These are phyloP conservation scores for Parotia lawesii DNA, from an alignment of 2,113 vertebrate genomes.

Conservation along the genomic window DNA sequence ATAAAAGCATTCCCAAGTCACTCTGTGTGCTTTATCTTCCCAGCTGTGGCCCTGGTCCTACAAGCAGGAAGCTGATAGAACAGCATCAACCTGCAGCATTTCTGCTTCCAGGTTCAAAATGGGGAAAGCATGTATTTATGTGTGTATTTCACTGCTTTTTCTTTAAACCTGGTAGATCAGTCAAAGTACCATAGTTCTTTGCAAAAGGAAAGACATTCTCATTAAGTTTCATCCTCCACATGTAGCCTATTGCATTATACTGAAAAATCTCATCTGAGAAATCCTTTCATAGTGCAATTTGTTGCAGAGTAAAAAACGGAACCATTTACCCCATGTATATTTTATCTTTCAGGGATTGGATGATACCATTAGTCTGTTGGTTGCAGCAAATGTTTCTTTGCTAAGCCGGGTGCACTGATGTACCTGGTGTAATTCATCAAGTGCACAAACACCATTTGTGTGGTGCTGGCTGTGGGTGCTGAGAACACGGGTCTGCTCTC, in stretches of 20 bases:
- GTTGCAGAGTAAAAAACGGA: background rate
- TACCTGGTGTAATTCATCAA: background rate
- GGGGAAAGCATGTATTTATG: background rate
- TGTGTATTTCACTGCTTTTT: background rate
- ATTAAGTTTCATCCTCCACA: slow-evolving; percentile 2
- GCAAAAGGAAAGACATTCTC: background rate
- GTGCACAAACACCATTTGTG: background rate
- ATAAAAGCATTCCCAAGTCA: background rate
- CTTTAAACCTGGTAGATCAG: background rate
- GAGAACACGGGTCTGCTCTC: background rate
- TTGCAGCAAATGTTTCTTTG: background rate
- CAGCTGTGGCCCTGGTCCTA: background rate
- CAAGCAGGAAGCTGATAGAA: background rate
- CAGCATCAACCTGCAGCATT: background rate
- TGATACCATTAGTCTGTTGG: background rate
- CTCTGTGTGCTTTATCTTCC: background rate
- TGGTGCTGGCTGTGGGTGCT: background rate
- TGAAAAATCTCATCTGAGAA: slow-evolving; percentile 10
- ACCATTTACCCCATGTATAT: background rate
- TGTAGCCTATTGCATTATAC: background rate
- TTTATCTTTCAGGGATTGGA: background rate
- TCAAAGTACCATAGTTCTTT: background rate
- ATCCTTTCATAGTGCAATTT: background rate
- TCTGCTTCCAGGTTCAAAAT: background rate
- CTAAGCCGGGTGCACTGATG: background rate